These are phyloP conservation scores for Luperina testacea DNA, from an alignment of 2,888 invertebrate genomes.

Conservation along the genomic window DNA sequence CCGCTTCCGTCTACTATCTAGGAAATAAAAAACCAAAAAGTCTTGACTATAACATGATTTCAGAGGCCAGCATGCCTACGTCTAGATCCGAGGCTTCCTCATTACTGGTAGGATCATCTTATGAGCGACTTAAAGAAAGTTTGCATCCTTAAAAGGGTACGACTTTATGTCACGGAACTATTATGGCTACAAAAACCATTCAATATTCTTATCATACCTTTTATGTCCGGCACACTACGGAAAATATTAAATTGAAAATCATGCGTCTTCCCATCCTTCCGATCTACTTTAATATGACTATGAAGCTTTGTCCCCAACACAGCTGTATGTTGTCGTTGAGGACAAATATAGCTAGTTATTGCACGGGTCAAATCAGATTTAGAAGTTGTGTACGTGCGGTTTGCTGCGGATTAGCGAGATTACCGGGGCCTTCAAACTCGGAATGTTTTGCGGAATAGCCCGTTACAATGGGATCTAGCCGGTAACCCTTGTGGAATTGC, in stretches of 20 bases:
- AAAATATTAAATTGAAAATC: slow-evolving; percentile 40
- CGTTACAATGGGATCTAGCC: slow-evolving; percentile 66
- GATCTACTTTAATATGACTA: slow-evolving; percentile 44
- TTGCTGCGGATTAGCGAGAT: slow-evolving; percentile 76
- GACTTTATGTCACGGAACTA: slow-evolving; percentile 22
- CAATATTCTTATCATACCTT: slow-evolving; percentile 32
- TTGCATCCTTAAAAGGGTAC: background rate
- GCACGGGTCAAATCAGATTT: slow-evolving; percentile 71
- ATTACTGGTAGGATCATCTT: background rate
- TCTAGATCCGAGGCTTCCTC: background rate
- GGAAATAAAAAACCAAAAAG: slow-evolving; percentile 8
- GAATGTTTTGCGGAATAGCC: slow-evolving; percentile 75
- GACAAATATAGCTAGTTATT: slow-evolving; percentile 65
- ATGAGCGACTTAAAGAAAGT: slow-evolving; percentile 7
- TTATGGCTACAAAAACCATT: slow-evolving; percentile 19
- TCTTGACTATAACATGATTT: background rate
- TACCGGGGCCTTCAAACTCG: slow-evolving; percentile 72
- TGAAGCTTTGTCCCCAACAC: slow-evolving; percentile 39
- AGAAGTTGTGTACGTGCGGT: slow-evolving; percentile 76
- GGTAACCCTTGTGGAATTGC: slow-evolving; percentile 69
- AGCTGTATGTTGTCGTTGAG: slow-evolving; percentile 54
- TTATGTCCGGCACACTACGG: slow-evolving; percentile 1
- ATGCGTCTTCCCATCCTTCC: slow-evolving; percentile 15
- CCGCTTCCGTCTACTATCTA: background rate
- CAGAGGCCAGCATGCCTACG: background rate